phyloP scores from a whole-genome alignment of 1,140 invertebrate species.

The Gerris buenoi region DNA sequence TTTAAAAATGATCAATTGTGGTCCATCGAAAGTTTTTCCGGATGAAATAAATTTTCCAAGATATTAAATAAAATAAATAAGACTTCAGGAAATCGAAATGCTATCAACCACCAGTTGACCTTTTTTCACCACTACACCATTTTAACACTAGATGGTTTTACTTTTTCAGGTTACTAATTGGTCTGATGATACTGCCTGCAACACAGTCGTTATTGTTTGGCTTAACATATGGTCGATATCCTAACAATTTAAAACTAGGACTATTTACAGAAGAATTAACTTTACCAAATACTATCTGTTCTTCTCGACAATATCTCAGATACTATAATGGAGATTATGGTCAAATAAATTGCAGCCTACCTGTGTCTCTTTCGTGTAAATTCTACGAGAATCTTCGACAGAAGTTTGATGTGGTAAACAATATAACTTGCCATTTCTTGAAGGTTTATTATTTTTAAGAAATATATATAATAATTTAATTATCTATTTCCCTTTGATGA shows the following conservation, averaged over 20 bases:
- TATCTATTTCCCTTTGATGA: too few relatives aligned
- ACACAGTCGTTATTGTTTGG: slow-evolving; percentile 7
- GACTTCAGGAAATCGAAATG: neutral
- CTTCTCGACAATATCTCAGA: neutral
- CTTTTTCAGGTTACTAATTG: neutral
- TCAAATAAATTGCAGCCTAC: neutral
- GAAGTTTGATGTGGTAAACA: neutral
- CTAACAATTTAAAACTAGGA: slow-evolving; percentile 7
- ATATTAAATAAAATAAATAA: neutral
- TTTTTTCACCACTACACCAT: neutral
- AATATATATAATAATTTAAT: too few relatives aligned
- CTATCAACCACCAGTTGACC: neutral
- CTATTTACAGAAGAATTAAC: slow-evolving; percentile 6
- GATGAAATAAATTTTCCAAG: neutral
- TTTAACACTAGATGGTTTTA: neutral
- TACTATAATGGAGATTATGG: neutral
- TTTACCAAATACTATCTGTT: neutral
- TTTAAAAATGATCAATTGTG: neutral
- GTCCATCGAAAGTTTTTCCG: too few relatives aligned
- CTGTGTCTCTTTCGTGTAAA: neutral
- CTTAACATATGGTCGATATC: slow-evolving; percentile 9
- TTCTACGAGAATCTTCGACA: neutral
- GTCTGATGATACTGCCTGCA: slow-evolving; percentile 8
- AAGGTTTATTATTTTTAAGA: too few relatives aligned
- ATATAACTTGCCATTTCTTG: too few relatives aligned